Base-by-base conservation (phyloP, 92 coral and sea anemone genomes). In the Heteractis magnifica region DNA sequence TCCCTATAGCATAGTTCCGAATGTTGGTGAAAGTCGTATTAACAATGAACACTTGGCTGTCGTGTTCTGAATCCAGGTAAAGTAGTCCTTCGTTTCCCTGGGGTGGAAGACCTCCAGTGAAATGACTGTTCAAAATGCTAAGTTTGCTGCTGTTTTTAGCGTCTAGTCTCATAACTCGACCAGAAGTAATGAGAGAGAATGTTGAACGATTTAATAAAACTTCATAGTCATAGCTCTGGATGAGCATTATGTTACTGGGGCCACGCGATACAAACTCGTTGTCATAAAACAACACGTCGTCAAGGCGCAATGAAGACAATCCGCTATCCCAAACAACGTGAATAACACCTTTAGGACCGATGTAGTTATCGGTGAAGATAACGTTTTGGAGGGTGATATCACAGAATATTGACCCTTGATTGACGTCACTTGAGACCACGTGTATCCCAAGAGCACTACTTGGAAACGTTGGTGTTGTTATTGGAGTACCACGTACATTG, bases 341-440 rank as follows among this genome's bases (percentile, higher is more conserved):
- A n/a, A 81, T 52, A 12, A 86, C 19, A 51, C 89, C 89, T 55
- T 74, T 64, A 77, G 72, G 50, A 5, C 71, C 70, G 49, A 87
- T 55, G 23, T 15, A 12, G 70, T 82, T 87, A 52, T 87, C 48
- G 52, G 56, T 20, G 15, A 87, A 76, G 7, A 68, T 68, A n/a
- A 82, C 90, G n/a, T 87, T 81, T 71, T 52, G 18, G 6, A 87
- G 58, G 14, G 83, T 44, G 62, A 87, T 78, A n/a, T 76, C 56
- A 64, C 79, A 87, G n/a, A 20, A 16, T 7, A 81, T 51, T 44
- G 77, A 76, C 48, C 75, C 56, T 74, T 65, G 34, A 21, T 74
- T 49, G 44, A 80, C 71, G 56, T 86, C 77, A 80, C 65, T 51
- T 49, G 84, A 81, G 16, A 44, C 34, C 65, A 81, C 76, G 60